Evolutionary conservation across 1,140 invertebrate species (phyloP), one percentile per base, ranked within the genome.

Genomic region (Mizuhopecten yessoensis): DNA sequence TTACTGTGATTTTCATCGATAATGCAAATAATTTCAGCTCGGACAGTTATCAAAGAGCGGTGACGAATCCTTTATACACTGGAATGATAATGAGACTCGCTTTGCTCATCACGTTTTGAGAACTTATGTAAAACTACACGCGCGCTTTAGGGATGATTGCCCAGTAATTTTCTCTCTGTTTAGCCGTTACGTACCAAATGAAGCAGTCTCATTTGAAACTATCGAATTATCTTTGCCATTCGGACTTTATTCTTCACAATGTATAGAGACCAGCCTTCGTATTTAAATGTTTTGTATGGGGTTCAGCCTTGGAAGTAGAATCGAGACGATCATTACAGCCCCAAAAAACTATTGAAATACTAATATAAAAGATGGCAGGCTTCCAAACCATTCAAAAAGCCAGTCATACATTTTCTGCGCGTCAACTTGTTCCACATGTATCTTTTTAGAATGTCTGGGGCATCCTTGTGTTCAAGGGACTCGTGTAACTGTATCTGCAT

Each of bases 91-190:
- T 29, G n/a, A 75, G 1, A 7, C 23, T 3, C 23, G 23, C 1
- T 29, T 75, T 75, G 29, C 57, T 75, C 57, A 75, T 75, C 57
- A n/a, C n/a, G 7, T 75, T n/a, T 75, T 29, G 5, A 75, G 57
- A 75, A 75, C 57, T 75, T 75, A 75, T 75, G 57, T 75, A 75
- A 75, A 75, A 75, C 57, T 75, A 75, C 17, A 75, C 57, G 57
- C 17, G 5, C 57, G 23, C 23, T 9, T 75, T n/a, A 11, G 17
- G 0, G 57, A 75, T 75, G 57, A 75, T 75, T 75, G 23, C 57
- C 57, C 0, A 29, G 23, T 29, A 75, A 75, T 75, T 75, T 29
- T 17, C 57, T 20, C 57, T 29, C 57, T 75, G 9, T 49, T 49
- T 49, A 49, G 45, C 45, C 45, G 20, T 75, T 75, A n/a, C 57